Evolutionary conservation across 2,888 invertebrate species (phyloP).

Genomic region (Ochropleura leucogaster): DNA sequence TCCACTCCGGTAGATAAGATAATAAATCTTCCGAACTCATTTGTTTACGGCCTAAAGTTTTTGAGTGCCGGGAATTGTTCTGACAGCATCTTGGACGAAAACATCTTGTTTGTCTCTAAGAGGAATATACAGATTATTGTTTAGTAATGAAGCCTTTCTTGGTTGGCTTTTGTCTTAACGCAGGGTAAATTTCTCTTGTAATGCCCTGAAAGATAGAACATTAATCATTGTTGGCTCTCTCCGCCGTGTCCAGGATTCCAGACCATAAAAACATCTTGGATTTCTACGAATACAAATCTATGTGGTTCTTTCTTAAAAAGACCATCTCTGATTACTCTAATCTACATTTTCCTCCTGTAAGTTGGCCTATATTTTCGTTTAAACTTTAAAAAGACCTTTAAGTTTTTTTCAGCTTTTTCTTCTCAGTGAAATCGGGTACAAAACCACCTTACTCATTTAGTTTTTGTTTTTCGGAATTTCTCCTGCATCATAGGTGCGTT

Average conservation of each 20-base stretch:
- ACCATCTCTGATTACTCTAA: too few relatives aligned
- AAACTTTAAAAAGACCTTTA: too few relatives aligned
- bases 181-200: constrained; percentile 18
- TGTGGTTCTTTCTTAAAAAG: too few relatives aligned
- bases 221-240: constrained; percentile 20
- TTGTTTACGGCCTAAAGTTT: constrained; percentile 65
- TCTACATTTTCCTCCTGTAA: too few relatives aligned
- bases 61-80: constrained; percentile 56
- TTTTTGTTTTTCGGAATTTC: too few relatives aligned
- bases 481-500: too few relatives aligned
- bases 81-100: constrained; percentile 44
- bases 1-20: constrained; percentile 45
- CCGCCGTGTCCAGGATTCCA: background rate
- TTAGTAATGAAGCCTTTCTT: constrained; percentile 31
- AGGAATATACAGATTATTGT: constrained; percentile 27
- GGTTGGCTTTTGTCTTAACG: constrained; percentile 13
- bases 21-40: constrained; percentile 62
- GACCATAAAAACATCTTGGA: background rate
- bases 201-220: constrained; percentile 23
- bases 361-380: too few relatives aligned
- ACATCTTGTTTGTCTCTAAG: constrained; percentile 54
- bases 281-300: too few relatives aligned
- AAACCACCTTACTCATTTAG: too few relatives aligned
- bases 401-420: too few relatives aligned
- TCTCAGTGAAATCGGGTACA: too few relatives aligned